phyloP scores from a whole-genome alignment of 2,888 invertebrate genomes.

The Habroteleia sp. region DNA sequence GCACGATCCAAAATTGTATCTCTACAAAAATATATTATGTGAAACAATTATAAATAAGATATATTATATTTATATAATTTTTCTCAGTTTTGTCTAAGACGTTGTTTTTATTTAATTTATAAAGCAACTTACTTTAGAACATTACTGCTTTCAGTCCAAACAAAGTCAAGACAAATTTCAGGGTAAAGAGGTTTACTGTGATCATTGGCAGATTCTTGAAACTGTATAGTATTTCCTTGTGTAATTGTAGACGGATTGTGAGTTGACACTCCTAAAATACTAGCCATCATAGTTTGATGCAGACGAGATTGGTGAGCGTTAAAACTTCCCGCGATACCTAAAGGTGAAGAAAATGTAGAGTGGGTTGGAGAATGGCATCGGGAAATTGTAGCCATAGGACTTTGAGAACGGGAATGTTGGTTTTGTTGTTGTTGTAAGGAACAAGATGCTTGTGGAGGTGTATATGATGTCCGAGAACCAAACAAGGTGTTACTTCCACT shows the following conservation, averaged over 20 bases:
- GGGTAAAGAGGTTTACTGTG: slow-evolving; percentile 87
- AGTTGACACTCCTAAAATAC: slow-evolving; percentile 70
- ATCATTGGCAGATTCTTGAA: slow-evolving; percentile 70
- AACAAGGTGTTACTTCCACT: slow-evolving; percentile 71
- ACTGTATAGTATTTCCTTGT: slow-evolving; percentile 72
- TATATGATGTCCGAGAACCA: slow-evolving; percentile 76
- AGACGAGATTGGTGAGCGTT: slow-evolving; percentile 73
- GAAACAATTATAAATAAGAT: no score
- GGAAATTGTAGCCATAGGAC: slow-evolving; percentile 82
- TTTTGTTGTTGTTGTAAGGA: slow-evolving; percentile 73
- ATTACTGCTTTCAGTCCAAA: slow-evolving; percentile 90
- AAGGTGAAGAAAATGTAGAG: slow-evolving; percentile 74
- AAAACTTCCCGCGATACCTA: slow-evolving; percentile 68
- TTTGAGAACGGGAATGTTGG: slow-evolving; percentile 81
- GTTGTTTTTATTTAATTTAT: no score
- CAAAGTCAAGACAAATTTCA: slow-evolving; percentile 92
- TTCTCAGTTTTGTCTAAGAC: no score
- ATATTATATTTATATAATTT: no score
- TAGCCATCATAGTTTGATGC: slow-evolving; percentile 75
- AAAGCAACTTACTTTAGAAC: slow-evolving; percentile 79
- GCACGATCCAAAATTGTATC: slow-evolving; percentile 83
- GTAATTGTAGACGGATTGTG: slow-evolving; percentile 66
- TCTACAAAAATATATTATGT: slow-evolving; percentile 70
- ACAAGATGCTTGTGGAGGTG: slow-evolving; percentile 72
- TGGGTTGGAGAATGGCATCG: slow-evolving; percentile 80